Percentiles rank a stretch among this genome's conserved stretches.
phyloP scores from a whole-genome alignment of 2,888 invertebrate species.

The Pristionchus entomophagus region DNA sequence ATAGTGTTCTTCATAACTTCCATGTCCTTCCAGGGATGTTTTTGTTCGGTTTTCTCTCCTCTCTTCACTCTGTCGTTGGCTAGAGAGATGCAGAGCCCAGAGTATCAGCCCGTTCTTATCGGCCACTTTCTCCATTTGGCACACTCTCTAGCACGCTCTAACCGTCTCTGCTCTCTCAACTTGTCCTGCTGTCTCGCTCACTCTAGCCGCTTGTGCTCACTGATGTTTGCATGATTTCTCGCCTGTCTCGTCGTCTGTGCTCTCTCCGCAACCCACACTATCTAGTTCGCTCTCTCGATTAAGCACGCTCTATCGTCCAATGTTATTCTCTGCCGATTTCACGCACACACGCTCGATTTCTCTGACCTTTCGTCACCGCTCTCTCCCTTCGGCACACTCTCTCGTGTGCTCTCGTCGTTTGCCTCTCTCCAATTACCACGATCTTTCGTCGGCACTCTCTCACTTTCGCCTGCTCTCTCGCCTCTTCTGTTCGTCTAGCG shows the following conservation, averaged over 20 bases:
- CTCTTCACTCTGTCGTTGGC: not conserved
- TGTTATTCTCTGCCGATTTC: slow-evolving; percentile 21
- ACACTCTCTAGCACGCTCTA: not conserved
- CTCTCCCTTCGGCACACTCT: not conserved
- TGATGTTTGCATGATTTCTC: not conserved
- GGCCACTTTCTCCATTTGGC: not conserved
- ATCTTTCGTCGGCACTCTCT: not conserved
- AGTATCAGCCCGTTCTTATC: not conserved
- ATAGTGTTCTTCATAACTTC: too few species aligned
- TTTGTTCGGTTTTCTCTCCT: not conserved
- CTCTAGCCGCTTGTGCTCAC: not conserved
- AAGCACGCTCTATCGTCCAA: not conserved
- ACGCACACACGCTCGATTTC: slow-evolving; percentile 1
- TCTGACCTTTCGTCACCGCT: not conserved
- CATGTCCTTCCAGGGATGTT: too few species aligned
- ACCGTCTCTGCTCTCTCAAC: not conserved
- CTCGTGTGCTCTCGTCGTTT: not conserved
- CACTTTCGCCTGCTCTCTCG: not conserved
- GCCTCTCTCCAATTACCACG: not conserved
- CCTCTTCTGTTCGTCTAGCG: not conserved
- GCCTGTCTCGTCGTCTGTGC: not conserved
- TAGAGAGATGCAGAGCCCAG: not conserved
- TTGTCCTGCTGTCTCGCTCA: not conserved
- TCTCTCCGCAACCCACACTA: not conserved
- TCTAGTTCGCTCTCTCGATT: not conserved